Evolutionary conservation across 2,113 vertebrate species (phyloP).

Genomic region (Pitta sordida): DNA sequence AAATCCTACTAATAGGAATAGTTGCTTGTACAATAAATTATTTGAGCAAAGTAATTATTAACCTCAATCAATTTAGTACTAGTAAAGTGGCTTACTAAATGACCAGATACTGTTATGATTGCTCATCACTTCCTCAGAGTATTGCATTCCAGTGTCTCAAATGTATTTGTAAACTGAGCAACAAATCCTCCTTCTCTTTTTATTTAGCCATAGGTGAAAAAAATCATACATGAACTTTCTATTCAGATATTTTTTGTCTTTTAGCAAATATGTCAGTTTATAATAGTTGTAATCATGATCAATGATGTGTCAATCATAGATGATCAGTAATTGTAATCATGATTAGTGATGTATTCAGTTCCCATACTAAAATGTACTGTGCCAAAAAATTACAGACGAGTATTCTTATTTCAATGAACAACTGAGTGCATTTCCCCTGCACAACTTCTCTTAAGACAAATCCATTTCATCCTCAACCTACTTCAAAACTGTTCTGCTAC

Average conservation of each 20-base stretch:
- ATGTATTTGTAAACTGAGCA: not conserved
- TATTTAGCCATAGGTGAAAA: not conserved
- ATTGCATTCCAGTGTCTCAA: not conserved
- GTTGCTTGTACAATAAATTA: not conserved
- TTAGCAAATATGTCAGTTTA: not conserved
- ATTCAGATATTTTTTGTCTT: not conserved
- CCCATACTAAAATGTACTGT: not conserved
- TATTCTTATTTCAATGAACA: not conserved
- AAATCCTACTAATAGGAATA: not conserved
- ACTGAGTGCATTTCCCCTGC: not conserved
- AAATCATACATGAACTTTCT: not conserved
- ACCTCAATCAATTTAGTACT: not conserved
- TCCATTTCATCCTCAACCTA: not conserved
- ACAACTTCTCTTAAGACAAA: not conserved
- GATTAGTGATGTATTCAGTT: not conserved
- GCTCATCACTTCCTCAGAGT: not conserved
- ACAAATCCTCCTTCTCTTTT: not conserved
- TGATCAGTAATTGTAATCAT: not conserved
- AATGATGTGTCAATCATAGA: not conserved
- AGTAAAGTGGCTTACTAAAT: not conserved
- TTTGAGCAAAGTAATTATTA: not conserved
- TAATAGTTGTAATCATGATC: not conserved
- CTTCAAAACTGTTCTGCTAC: not conserved
- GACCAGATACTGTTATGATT: not conserved
- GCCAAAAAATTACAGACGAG: not conserved